Conservation (phyloP, 2,888 invertebrate species). For the Torymus texanus region DNA sequence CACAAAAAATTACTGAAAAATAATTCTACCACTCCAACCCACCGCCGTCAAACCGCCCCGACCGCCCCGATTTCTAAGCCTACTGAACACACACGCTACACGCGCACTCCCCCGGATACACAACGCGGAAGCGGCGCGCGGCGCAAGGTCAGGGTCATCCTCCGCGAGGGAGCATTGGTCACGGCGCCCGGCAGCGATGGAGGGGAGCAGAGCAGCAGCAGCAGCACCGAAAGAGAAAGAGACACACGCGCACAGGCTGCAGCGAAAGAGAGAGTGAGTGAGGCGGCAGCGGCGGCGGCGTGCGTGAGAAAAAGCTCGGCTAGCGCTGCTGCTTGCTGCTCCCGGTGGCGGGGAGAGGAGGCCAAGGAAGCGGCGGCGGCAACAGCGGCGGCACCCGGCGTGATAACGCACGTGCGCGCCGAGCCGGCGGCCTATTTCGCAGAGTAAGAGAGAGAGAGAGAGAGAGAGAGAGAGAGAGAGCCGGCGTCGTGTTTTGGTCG, state of each 20-base stretch:
- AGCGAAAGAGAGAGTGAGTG: slow-evolving; percentile 24
- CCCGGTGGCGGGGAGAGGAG: slow-evolving; percentile 69
- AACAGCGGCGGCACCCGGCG: slow-evolving; percentile 69
- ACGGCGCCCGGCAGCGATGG: slow-evolving; percentile 15
- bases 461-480: no score
- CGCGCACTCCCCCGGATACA: slow-evolving; percentile 64
- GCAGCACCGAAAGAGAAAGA: slow-evolving; percentile 44
- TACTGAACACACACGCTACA: slow-evolving; percentile 8
- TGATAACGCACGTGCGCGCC: slow-evolving; percentile 55
- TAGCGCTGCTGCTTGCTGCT: not conserved
- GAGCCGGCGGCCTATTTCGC: slow-evolving; percentile 18
- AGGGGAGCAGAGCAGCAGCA: slow-evolving; percentile 35
- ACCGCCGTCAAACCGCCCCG: no score
- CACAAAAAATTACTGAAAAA: no score
- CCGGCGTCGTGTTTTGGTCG: no score
- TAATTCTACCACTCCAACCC: no score
- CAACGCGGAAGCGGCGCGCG: slow-evolving; percentile 68
- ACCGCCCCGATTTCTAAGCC: slow-evolving; percentile 14
- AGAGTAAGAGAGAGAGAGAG: no score
- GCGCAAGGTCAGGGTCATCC: slow-evolving; percentile 75
- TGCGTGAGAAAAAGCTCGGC: slow-evolving; percentile 29
- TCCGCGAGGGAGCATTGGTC: slow-evolving; percentile 59
- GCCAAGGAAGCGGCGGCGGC: slow-evolving; percentile 74
- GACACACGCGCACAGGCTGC: slow-evolving; percentile 8
- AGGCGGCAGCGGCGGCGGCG: slow-evolving; percentile 21